Percentiles rank a stretch among this genome's conserved stretches.
phyloP scores from a whole-genome alignment of 2,113 vertebrate genomes.

The Spea multiplicata region DNA sequence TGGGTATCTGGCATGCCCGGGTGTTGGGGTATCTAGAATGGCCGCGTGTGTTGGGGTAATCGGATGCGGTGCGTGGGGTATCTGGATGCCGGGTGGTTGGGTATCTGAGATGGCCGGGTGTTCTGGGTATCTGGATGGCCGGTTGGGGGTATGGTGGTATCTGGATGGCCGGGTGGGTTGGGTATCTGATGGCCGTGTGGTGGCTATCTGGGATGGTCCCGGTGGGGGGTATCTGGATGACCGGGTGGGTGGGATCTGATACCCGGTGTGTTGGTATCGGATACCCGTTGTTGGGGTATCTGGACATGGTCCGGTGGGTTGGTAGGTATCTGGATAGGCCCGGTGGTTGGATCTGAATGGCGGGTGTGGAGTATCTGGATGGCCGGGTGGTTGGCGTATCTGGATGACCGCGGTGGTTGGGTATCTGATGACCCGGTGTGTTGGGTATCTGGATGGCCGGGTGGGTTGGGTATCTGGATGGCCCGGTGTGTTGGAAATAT shows the following conservation, averaged over 20 bases:
- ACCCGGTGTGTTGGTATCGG: too few relatives aligned
- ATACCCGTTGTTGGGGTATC: too few relatives aligned
- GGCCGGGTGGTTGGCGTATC: too few relatives aligned
- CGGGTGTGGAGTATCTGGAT: background rate
- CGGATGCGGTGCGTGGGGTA: background rate
- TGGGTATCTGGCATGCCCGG: too few relatives aligned
- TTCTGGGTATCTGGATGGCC: background rate
- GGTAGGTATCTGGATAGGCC: background rate
- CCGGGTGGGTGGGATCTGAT: background rate
- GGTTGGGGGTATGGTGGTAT: background rate
- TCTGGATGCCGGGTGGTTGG: background rate
- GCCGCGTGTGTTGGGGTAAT: background rate
- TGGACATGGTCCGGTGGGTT: too few relatives aligned
- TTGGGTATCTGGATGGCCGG: too few relatives aligned
- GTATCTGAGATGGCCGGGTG: background rate
- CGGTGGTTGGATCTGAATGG: background rate
- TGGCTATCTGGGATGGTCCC: background rate
- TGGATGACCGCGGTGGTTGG: too few relatives aligned
- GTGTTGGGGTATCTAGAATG: background rate
- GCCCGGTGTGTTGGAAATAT: too few relatives aligned
- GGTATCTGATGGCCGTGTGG: conserved; percentile 63
- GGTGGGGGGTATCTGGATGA: background rate
- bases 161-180: conserved; percentile 51
- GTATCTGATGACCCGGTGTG: too few relatives aligned
- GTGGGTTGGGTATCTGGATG: too few relatives aligned